A percentile compares a stretch with the other conserved stretches of the same genome.
These are phyloP conservation scores for Rynchops niger DNA, from an alignment of 2,113 vertebrate species.

Conservation along the genomic window DNA sequence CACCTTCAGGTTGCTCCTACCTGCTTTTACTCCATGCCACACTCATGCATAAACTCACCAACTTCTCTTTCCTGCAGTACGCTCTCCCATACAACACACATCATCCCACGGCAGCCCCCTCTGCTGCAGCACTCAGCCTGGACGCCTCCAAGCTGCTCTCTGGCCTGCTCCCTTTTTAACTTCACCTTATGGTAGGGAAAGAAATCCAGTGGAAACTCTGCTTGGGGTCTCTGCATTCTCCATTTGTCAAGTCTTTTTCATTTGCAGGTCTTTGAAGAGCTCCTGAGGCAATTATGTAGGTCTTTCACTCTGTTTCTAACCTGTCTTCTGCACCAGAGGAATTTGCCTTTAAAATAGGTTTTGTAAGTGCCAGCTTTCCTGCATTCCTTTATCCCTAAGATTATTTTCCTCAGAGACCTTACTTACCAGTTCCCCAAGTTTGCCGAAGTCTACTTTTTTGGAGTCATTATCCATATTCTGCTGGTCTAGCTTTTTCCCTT, in stretches of 20 bases:
- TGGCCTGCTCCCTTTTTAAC: neutral
- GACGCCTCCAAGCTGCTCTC: neutral
- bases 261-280: slow-evolving; percentile 21
- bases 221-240: slow-evolving; percentile 47
- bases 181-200: neutral
- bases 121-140: neutral
- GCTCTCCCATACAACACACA: neutral
- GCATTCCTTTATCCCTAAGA: slow-evolving; percentile 52
- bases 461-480: slow-evolving; percentile 24
- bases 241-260: slow-evolving; percentile 27
- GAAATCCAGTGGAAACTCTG: slow-evolving; percentile 1
- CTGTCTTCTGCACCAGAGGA: slow-evolving; percentile 49
- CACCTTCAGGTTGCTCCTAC: neutral
- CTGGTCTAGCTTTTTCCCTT: slow-evolving; percentile 2
- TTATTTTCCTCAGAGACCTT: slow-evolving; percentile 51
- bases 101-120: neutral
- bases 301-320: slow-evolving; percentile 34
- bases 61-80: rapidly evolving
- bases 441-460: slow-evolving; percentile 33
- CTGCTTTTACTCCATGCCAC: neutral
- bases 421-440: slow-evolving; percentile 47
- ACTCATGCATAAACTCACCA: neutral
- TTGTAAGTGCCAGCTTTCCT: slow-evolving; percentile 44
- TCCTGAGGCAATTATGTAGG: neutral
- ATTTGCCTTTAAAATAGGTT: slow-evolving; percentile 64